Evolutionary conservation across 2,888 invertebrate genomes (phyloP).

Genomic region (Toxonevra muliebris): DNA sequence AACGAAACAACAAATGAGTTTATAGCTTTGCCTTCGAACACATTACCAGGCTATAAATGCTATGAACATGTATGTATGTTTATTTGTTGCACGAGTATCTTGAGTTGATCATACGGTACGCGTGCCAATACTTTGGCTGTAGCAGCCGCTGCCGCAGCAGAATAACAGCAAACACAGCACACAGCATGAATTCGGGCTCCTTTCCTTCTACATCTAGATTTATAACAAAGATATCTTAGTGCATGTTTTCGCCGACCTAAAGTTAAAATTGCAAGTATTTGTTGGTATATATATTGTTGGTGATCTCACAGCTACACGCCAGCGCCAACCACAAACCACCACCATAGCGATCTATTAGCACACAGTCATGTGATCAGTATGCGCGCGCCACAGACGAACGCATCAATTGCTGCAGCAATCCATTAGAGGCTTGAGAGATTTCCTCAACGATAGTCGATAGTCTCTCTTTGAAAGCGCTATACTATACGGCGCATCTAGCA

Average conservation of each 20-base stretch:
- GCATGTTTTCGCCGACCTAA: constrained; percentile 16
- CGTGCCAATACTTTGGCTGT: constrained; percentile 35
- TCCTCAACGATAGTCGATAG: background rate
- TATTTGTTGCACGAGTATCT: too few species aligned
- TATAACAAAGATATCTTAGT: constrained; percentile 58
- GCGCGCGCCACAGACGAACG: background rate
- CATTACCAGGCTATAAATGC: too few species aligned
- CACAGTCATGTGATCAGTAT: too few species aligned
- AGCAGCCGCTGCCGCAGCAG: background rate
- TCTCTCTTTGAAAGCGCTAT: background rate
- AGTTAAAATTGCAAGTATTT: background rate
- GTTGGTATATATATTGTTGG: background rate
- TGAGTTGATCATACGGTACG: constrained; percentile 36
- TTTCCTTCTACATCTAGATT: constrained; percentile 47
- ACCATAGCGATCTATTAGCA: background rate
- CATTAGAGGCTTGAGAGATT: background rate
- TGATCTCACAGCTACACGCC: background rate
- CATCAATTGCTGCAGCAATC: constrained; percentile 29
- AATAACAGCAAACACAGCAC: background rate
- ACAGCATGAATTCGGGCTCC: background rate
- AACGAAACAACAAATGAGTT: too few species aligned
- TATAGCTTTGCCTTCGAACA: too few species aligned
- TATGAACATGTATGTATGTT: too few species aligned
- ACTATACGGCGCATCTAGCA: constrained; percentile 48
- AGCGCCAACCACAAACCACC: background rate